Evolutionary conservation across 2,113 vertebrate species (phyloP).

Genomic region (Prietella phreatophila): DNA sequence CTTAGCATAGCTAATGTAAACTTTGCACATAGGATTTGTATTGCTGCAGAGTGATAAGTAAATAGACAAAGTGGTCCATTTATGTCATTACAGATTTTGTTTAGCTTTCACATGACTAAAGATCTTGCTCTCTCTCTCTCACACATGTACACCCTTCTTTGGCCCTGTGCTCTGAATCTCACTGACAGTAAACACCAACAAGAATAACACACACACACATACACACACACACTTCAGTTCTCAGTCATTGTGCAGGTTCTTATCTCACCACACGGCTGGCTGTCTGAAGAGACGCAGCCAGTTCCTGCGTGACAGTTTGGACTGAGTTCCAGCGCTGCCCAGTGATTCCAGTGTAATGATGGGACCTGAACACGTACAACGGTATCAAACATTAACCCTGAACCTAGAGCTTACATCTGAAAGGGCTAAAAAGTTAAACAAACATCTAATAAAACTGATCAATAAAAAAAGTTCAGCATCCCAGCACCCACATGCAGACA

Average conservation of each 20-base stretch:
- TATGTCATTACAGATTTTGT: background rate
- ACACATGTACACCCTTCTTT: background rate
- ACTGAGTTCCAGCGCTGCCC: slow-evolving; percentile 68
- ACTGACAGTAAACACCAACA: too few species aligned
- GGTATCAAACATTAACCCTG: background rate
- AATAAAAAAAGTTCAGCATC: background rate
- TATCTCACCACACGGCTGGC: slow-evolving; percentile 86
- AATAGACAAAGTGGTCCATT: background rate
- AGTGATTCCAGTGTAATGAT: slow-evolving; percentile 78
- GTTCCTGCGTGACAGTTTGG: slow-evolving; percentile 79
- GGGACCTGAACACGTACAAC: slow-evolving; percentile 71
- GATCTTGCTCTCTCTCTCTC: background rate
- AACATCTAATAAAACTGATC: background rate
- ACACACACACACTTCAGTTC: background rate
- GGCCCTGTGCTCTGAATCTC: too few species aligned
- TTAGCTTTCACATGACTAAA: background rate
- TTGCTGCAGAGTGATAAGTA: background rate
- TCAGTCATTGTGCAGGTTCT: slow-evolving; percentile 13
- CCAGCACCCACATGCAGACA: background rate
- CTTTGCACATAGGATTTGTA: background rate
- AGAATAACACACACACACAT: background rate
- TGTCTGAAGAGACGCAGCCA: slow-evolving; percentile 87
- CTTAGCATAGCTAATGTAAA: background rate
- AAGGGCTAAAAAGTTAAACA: background rate
- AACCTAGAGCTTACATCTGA: background rate